A percentile compares a stretch with the other conserved stretches of the same genome.
Conservation (phyloP, 2,797 vertebrate species). For the Toxotes lorentzi region DNA sequence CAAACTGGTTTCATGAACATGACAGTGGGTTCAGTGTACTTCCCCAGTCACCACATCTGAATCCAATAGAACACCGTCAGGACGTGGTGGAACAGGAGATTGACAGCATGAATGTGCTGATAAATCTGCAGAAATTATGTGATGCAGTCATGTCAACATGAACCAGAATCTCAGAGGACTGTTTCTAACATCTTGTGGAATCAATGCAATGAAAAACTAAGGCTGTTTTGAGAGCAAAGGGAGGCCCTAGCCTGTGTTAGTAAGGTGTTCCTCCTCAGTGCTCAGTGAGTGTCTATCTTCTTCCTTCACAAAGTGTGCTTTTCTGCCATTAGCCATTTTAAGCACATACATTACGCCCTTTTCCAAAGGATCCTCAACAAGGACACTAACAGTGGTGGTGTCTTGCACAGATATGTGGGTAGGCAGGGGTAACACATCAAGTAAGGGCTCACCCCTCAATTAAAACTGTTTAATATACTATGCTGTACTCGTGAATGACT, state of each 20-base stretch:
- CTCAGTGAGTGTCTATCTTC: neutral
- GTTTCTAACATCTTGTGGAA: too few relatives aligned
- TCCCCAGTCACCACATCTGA: neutral
- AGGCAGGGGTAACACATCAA: neutral
- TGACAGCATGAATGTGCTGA: too few relatives aligned
- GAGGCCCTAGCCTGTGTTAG: too few relatives aligned
- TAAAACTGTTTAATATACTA: neutral
- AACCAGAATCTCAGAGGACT: too few relatives aligned
- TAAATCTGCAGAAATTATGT: too few relatives aligned
- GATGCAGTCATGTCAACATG: too few relatives aligned
- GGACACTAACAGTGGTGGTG: neutral
- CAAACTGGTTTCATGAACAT: too few relatives aligned
- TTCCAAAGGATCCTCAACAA: neutral
- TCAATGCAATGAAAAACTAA: too few relatives aligned
- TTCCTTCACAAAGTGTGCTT: constrained; percentile 7
- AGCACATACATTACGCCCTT: neutral
- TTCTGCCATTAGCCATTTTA: constrained; percentile 1
- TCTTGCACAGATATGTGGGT: neutral
- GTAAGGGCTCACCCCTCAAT: neutral
- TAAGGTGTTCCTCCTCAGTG: too few relatives aligned
- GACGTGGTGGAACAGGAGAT: neutral
- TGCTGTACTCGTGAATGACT: neutral
- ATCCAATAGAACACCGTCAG: neutral
- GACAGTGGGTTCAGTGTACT: neutral
- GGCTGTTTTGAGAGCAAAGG: too few relatives aligned